A percentile compares a stretch with the other conserved stretches of the same genome.
phyloP scores from a whole-genome alignment of 2,888 invertebrate species.

The Melanargia galathea region DNA sequence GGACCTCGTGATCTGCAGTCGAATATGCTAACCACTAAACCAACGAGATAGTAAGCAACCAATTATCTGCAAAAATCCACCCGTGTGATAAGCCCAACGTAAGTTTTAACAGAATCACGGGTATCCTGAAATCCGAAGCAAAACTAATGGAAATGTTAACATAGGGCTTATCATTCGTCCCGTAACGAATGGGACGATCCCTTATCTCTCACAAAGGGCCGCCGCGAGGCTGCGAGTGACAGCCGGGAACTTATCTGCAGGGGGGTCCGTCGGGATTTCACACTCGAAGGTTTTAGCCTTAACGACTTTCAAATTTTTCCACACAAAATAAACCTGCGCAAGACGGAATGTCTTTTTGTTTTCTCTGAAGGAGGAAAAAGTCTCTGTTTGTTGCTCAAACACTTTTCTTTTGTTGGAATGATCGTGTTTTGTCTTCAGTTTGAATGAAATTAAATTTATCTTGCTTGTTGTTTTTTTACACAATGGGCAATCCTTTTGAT shows the following conservation, averaged over 20 bases:
- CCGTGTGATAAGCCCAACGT: no score
- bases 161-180: not conserved
- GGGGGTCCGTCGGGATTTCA: constrained; percentile 27
- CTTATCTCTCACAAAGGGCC: constrained; percentile 9
- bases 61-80: no score
- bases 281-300: constrained; percentile 29
- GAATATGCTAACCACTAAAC: no score
- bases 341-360: constrained; percentile 15
- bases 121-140: not conserved
- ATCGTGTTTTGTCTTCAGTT: not conserved
- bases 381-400: not conserved
- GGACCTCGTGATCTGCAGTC: no score
- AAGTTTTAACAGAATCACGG: not conserved
- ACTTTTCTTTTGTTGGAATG: not conserved
- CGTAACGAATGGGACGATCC: constrained; percentile 10
- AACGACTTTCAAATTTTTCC: constrained; percentile 35
- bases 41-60: no score
- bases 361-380: not conserved
- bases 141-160: constrained; percentile 14
- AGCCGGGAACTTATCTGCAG: constrained; percentile 27
- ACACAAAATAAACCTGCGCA: constrained; percentile 20
- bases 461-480: no score
- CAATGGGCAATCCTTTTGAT: not conserved
- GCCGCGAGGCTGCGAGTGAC: constrained; percentile 28
- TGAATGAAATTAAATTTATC: not conserved